Percentiles rank a stretch among this genome's conserved stretches.
Conservation (phyloP, 2,113 vertebrate species). For the Typhlomys cinereus region DNA sequence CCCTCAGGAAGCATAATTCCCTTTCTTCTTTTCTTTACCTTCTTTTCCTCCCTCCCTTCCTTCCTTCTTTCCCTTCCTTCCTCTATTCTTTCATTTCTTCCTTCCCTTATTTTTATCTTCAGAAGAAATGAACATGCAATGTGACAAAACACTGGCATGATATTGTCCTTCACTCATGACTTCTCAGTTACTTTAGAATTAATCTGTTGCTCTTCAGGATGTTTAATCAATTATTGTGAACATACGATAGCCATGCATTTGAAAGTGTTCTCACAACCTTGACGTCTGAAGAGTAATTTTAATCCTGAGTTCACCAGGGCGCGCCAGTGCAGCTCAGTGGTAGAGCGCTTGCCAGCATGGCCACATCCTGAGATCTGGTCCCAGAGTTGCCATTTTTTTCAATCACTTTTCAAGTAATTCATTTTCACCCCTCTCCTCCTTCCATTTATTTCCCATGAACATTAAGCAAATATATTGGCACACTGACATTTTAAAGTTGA, state of each 20-base stretch:
- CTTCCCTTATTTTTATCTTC: background rate
- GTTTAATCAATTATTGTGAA: background rate
- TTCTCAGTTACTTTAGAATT: background rate
- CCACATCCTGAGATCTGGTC: background rate
- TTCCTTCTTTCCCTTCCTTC: background rate
- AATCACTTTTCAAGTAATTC: background rate
- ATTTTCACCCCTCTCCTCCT: constrained; percentile 14
- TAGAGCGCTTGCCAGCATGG: background rate
- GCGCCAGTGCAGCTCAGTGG: background rate
- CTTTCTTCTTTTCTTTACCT: too few relatives aligned
- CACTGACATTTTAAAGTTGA: constrained; percentile 11
- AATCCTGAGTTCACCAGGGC: too few relatives aligned
- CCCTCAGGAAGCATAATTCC: background rate
- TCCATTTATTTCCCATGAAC: background rate
- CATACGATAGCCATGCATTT: background rate
- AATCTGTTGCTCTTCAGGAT: background rate
- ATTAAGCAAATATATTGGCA: background rate
- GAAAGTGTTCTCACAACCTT: constrained; percentile 4
- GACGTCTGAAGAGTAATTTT: constrained; percentile 23
- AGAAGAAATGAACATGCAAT: background rate
- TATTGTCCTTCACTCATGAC: background rate
- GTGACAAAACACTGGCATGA: background rate
- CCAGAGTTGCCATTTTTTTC: background rate
- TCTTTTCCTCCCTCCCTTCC: background rate
- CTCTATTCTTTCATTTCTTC: background rate